Evolutionary conservation across 2,797 vertebrate genomes (phyloP), one percentile per base, ranked within the genome.

Genomic region (Taeniopygia guttata): DNA sequence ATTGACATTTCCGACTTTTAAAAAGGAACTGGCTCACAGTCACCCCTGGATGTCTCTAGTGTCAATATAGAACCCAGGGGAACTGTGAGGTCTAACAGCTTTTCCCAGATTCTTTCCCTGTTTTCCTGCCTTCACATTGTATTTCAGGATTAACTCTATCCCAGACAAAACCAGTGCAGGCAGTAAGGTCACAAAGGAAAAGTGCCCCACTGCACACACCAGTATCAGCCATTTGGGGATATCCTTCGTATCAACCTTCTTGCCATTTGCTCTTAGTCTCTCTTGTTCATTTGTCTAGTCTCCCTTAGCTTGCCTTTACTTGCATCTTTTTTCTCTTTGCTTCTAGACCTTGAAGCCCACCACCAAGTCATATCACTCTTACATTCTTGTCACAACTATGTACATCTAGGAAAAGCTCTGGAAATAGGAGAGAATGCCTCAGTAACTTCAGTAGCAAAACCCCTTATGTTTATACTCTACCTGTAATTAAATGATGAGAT

Each of bases 1-100:
- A 95, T 48, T 68, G 90, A 85, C 42, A 87, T 83, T 87, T 94
- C 54, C 40, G 46, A 43, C 49, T 92, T 87, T 51, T 83, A 75
- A 30, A 92, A 83, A 93, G 72, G 36, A 91, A 84, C 66, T 34
- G 62, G 27, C 68, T 93, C 78, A 69, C 46, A 54, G 60, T 90
- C 73, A 80, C 38, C 46, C 46, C 49, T 43, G 25, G 68, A 72
- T 87, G 9, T 83, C 75, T 78, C 68, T 87, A 62, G 64, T 62
- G 89, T 84, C 94, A 87, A 32, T 83, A 89, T 0, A 58, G 75
- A 85, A 66, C 46, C 40, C 79, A 80, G 26, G 59, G 62, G 64
- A 58, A 36, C 36, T 29, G 7, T 55, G 48, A 83, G 60, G 82
- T 80, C 82, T 72, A 72, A 72, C 29, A 93, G 19, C 9, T 17